Base-by-base conservation (phyloP, 2,888 invertebrate genomes). In the Pinctada fucata region DNA sequence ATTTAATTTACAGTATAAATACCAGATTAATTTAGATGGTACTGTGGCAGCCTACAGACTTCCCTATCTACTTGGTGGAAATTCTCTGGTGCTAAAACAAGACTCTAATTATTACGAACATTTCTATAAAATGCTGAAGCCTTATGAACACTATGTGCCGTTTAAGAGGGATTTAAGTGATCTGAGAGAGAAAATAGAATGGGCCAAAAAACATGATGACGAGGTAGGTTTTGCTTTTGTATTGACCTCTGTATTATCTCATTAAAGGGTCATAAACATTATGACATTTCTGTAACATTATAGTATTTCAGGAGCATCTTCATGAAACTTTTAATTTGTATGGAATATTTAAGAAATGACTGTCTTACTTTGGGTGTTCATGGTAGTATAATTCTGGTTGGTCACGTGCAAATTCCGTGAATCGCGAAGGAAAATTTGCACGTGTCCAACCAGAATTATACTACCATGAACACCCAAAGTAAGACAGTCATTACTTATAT, bases 41-140 rank as follows among this genome's bases (percentile, higher is more conserved):
- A 97, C 98, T 64, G 99, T 99, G 16, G 98, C 99, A 45, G 97
- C 99, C 0, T 99, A 99, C 92, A 94, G 99, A 82, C 94, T 98
- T 84, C 98, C 99, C 0, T 98, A 97, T 92, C 94, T 99, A 45
- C 93, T 99, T 82, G 96, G 95, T 68, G 98, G 98, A 1, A 96
- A 97, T 88, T 95, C 97, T 0, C 93, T 97, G 80, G 95, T 98
- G 13, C 94, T 99, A 13, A 99, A 99, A 93, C 98, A 98, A 93
- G 95, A 96, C 49, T 99, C 99, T 0, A 94, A 95, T n/a, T 99
- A 97, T 93, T 97, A 97, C 92, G 99, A 99, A 94, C 96, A 97
- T 93, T 99, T 98, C 93, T 99, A 99, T 91, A 86, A 94, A 64
- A 94, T 96, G 85, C 93, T 98, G 10, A 91, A 94, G 78, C 95